Base-by-base conservation (phyloP, 1,140 invertebrate species). In the Onthophagus taurus region DNA sequence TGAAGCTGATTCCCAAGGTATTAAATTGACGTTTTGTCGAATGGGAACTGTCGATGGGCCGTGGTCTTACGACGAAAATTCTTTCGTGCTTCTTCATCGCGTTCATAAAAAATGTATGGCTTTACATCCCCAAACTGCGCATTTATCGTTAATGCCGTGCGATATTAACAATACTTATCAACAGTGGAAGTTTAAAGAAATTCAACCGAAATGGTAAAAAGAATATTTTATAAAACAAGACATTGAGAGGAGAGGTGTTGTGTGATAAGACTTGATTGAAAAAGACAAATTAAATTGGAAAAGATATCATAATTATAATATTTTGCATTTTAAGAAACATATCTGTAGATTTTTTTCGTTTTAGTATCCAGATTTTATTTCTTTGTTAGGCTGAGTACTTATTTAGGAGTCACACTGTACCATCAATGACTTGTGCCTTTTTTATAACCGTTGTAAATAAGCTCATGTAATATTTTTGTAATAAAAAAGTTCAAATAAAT, bases 11-110 rank as follows among this genome's bases (percentile, higher is more conserved):
- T 69, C 74, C 1, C 83, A 86, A 59, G 81, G 82, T 24, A 75
- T 96, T 11, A 90, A 89, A 67, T 72, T 94, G 26, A 82, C 87
- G 21, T 90, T 91, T 51, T 97, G 93, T 61, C 72, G 82, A 33
- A 47, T 93, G 31, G 92, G 92, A 39, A 92, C 88, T 17, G 90
- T 91, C 3, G 84, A 94, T 61, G 93, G 93, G 4, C 90, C 88
- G 2, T 97, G 91, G 91, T 72, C 81, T 56, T 96, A 85, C 63
- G 80, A 89, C 58, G 76, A 85, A 68, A 74, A 73, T 60, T 79
- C 75, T 13, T 80, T 75, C 55, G 85, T 83, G 20, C 60, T 95
- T n/a, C 66, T 83, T 31, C 87, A 94, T 61, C 75, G 79, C 45
- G 72, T 81, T 0, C 77, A 85, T 57, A 80, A 83, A 52, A 85